Conservation (phyloP, 1,140 invertebrate genomes). For the Pemphigus obesinymphae region DNA sequence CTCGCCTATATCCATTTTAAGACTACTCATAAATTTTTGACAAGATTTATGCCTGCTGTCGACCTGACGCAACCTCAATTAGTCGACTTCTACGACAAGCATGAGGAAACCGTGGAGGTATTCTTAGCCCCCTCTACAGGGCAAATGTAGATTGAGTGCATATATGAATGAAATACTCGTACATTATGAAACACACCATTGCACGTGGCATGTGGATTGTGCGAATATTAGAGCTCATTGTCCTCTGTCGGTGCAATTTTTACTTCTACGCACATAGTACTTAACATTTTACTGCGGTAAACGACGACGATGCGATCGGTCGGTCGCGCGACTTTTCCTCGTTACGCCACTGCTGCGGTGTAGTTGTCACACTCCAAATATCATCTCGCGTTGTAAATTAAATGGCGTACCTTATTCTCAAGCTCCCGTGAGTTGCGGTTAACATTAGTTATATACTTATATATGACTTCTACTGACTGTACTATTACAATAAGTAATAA, state of each 20-base stretch:
- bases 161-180: neutral
- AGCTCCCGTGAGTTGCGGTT: neutral
- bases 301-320: neutral
- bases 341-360: neutral
- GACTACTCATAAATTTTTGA: too few relatives aligned
- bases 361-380: constrained; percentile 23
- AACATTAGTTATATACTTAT: neutral
- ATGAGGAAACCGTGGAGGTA: too few relatives aligned
- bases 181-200: neutral
- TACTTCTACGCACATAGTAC: neutral
- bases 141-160: neutral
- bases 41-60: too few relatives aligned
- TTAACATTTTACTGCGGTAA: neutral
- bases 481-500: too few relatives aligned
- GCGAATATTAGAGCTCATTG: neutral
- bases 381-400: neutral
- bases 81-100: too few relatives aligned
- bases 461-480: neutral
- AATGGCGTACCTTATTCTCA: neutral
- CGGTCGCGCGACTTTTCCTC: neutral
- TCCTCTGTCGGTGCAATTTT: neutral
- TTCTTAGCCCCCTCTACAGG: too few relatives aligned
- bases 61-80: too few relatives aligned
- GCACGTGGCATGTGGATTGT: neutral
- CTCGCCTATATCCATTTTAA: too few relatives aligned